Conservation (phyloP, 2,113 vertebrate species). For the Galemys pyrenaicus region DNA sequence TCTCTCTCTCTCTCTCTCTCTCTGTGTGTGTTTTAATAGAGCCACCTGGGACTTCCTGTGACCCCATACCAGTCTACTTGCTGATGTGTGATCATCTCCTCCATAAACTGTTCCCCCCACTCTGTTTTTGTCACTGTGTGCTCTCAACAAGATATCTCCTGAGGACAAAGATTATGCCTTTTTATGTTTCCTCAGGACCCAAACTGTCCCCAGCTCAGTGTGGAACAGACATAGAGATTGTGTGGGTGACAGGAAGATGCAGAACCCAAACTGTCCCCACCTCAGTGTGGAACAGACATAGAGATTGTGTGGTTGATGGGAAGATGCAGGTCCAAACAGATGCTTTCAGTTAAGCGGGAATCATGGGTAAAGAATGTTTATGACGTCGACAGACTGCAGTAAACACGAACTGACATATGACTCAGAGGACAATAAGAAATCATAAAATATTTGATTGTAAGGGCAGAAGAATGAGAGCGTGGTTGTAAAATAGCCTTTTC, state of each 20-base stretch:
- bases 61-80: background rate
- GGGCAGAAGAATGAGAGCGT: background rate
- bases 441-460: background rate
- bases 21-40: background rate
- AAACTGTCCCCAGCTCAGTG: background rate
- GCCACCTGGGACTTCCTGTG: background rate
- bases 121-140: background rate
- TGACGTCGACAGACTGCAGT: background rate
- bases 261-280: background rate
- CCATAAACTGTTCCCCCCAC: background rate
- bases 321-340: background rate
- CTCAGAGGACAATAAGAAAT: background rate
- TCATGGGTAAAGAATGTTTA: background rate
- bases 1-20: too few relatives aligned
- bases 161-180: background rate
- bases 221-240: background rate
- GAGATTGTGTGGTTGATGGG: background rate
- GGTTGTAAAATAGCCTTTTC: background rate
- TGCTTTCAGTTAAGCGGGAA: background rate
- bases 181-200: background rate
- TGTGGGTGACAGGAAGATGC: background rate
- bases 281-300: background rate
- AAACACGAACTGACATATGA: background rate
- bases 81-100: background rate
- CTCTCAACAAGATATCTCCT: background rate